Evolutionary conservation across 2,888 invertebrate species (phyloP), one percentile per base, ranked within the genome.

Genomic region (Nemotelus nigrinus): DNA sequence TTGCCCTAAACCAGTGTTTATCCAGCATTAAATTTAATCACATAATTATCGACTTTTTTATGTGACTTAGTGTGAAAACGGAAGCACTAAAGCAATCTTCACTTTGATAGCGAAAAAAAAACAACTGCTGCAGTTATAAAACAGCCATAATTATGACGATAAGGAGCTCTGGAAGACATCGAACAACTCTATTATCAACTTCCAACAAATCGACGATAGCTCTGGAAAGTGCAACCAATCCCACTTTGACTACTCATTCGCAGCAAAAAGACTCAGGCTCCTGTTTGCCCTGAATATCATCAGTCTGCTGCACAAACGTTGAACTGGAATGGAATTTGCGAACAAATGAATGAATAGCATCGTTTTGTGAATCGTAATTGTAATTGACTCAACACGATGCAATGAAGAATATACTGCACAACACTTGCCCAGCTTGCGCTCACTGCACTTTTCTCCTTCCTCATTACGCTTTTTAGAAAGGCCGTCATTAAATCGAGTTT

Each of bases 391-490:
- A 25, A 25, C 25, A 25, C 25, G 25, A 25, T 25, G 25, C 25
- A 25, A 25, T 25, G 25, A 25, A 25, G 25, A 25, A 25, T 25
- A 25, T 25, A 1, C 25, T 25, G 25, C 25, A 25, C 25, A 25
- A 25, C 25, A 25, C 41, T 63, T 63, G 41, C 63, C 1, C 63
- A 63, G 63, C 25, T 25, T 25, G 63, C 41, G 63, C 43, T 43
- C 63, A 41, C 4, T 57, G 10, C 63, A 39, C 3, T 63, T 7
- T 43, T 8, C 63, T 7, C 63, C 43, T 63, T 43, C 63, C 63
- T 63, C 63, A 63, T 63, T 63, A 63, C 43, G 63, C 2, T 39
- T 25, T 43, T 63, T 63, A 63, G 63, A 63, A 63, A 63, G 63
- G 41, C 43, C 41, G 41, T 63, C 63, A 63, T 63, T 63, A 63